Evolutionary conservation across 1,140 invertebrate genomes (phyloP).

Genomic region (Drosophila tropicalis): DNA sequence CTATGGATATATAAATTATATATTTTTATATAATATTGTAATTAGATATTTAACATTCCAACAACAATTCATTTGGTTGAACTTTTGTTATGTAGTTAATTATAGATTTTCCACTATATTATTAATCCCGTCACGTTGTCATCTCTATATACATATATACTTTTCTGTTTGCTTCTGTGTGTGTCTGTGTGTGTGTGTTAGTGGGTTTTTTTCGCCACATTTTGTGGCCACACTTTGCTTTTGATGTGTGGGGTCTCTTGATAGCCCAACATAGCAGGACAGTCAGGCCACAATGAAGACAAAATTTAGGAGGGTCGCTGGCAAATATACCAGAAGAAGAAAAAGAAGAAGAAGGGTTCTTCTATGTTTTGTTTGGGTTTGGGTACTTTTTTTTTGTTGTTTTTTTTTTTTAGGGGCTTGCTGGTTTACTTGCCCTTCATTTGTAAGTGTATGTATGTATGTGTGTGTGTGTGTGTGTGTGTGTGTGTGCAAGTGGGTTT

Average conservation of each 20-base stretch:
- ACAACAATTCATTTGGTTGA: background rate
- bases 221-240: slow-evolving; percentile 30
- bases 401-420: slow-evolving; percentile 4
- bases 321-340: background rate
- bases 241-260: slow-evolving; percentile 19
- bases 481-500: slow-evolving; percentile 51
- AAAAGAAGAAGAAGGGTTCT: slow-evolving; percentile 1
- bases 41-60: background rate
- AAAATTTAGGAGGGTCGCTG: slow-evolving; percentile 13
- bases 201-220: slow-evolving; percentile 17
- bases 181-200: background rate
- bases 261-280: slow-evolving; percentile 14
- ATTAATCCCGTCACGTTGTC: slow-evolving; percentile 22
- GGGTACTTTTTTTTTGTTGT: background rate
- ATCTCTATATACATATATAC: slow-evolving; percentile 8
- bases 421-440: slow-evolving; percentile 40
- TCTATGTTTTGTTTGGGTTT: background rate
- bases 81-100: no score
- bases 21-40: background rate
- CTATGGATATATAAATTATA: background rate
- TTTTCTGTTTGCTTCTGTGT: background rate
- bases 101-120: no score
- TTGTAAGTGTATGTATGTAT: background rate
- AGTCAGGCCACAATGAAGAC: slow-evolving; percentile 17
- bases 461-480: slow-evolving; percentile 26